Base-by-base conservation (phyloP, 2,797 vertebrate species). In the Notolepis coatsorum region DNA sequence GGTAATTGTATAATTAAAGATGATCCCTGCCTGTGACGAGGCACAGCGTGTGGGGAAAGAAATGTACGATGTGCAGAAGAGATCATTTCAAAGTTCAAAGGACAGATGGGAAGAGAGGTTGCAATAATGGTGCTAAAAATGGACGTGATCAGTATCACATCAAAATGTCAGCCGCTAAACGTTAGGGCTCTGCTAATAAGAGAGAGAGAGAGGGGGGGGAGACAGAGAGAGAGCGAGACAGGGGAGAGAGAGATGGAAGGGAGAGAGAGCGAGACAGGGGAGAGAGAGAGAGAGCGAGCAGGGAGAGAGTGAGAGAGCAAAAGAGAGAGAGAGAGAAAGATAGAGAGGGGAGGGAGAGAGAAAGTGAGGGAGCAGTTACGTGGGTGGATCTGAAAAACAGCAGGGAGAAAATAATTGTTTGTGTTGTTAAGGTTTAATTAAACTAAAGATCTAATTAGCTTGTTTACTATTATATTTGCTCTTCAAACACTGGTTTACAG, bases 121-220 rank as follows among this genome's bases (percentile, higher is more conserved):
- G 65, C 66, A 84, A 85, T 84, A 80, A 88, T 84, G 73, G 73
- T 75, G 65, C 75, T 74, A 80, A 89, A 90, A 90, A 83, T 71
- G 77, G 54, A 71, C 43, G 9, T 58, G 50, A 66, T 73, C 38
- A 17, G 35, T 23, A 51, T 62, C 57, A 65, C 74, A 71, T 74
- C 72, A 56, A 55, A 82, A 81, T 84, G 67, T 74, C 80, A 80
- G 31, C 28, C 38, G 31, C 38, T 49, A 28, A 20, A 15, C 27
- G 20, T 31, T 12, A 42, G 27, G 37, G 31, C 27, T 28, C 41
- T 46, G 39, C 59, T 68, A 75, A 68, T 65, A 74, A 80, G 78
- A 76, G 63, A 57, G 74, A 72, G 65, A 43, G 56, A 67, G 58
- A 65, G 65, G 30, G 50, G 65, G 55, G 66, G 65, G n/a, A 24